These are phyloP conservation scores for Centropus unirufus DNA, from an alignment of 2,113 vertebrate species.

Conservation along the genomic window DNA sequence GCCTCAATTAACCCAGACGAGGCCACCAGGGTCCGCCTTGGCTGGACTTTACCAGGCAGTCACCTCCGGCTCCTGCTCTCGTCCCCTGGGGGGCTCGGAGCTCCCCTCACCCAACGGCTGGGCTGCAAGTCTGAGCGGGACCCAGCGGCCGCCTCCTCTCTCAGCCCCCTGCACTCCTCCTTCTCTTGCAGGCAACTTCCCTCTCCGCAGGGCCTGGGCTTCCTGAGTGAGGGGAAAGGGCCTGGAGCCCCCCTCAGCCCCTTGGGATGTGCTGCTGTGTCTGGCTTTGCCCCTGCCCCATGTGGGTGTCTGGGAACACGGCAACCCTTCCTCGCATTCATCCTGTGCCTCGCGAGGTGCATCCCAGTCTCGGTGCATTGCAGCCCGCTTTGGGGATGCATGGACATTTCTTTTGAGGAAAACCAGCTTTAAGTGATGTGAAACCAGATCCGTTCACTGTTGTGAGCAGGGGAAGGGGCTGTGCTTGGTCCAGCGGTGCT, in stretches of 20 bases:
- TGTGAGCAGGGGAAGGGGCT: background rate
- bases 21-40: background rate
- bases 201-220: background rate
- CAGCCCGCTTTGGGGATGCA: background rate
- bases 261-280: rapidly evolving
- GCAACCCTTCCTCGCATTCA: too few species aligned
- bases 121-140: background rate
- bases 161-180: background rate
- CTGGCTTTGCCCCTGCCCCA: background rate
- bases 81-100: background rate
- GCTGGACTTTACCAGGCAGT: rapidly evolving
- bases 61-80: background rate
- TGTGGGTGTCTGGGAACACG: background rate
- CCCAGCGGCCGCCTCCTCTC: rapidly evolving
- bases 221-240: rapidly evolving
- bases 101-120: background rate
- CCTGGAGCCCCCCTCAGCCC: background rate
- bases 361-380: rapidly evolving
- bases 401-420: background rate
- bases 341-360: rapidly evolving
- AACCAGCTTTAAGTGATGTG: background rate
- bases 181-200: background rate
- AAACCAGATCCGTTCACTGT: rapidly evolving
- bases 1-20: background rate
- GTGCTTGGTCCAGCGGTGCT: background rate